Conservation (phyloP, 2,113 vertebrate genomes). For the Phylloscopus trochilus region DNA sequence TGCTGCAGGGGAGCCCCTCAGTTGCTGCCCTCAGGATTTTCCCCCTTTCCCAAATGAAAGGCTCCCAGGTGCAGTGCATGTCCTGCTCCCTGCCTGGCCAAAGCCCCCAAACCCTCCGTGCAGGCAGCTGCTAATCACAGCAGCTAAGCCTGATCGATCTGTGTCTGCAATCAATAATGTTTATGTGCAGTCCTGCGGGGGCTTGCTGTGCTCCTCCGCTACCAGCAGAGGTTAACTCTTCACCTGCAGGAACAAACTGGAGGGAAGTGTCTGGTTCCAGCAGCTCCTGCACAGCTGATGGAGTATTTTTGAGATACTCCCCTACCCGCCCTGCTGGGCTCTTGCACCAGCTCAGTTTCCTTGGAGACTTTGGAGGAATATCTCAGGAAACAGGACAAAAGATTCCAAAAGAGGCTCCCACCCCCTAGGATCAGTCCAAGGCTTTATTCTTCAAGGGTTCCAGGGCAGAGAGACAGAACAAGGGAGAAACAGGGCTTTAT, state of each 20-base stretch:
- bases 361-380: too few species aligned
- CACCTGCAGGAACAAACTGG: accelerated
- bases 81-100: not conserved
- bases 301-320: too few species aligned
- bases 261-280: not conserved
- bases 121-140: not conserved
- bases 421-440: too few species aligned
- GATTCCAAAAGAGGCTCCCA: too few species aligned
- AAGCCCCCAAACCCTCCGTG: not conserved
- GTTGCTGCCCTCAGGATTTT: not conserved
- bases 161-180: not conserved
- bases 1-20: not conserved
- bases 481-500: too few species aligned
- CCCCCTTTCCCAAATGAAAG: not conserved
- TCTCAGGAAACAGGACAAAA: too few species aligned
- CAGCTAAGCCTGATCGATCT: not conserved
- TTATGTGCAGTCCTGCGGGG: not conserved
- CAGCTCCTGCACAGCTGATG: not conserved
- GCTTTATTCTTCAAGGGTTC: too few species aligned
- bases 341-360: too few species aligned
- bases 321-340: too few species aligned
- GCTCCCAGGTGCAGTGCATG: accelerated
- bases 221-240: not conserved
- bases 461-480: too few species aligned
- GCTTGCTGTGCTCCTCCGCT: not conserved